These are phyloP conservation scores for Anolis apletophallus DNA, from an alignment of 2,797 vertebrate species.

Conservation along the genomic window DNA sequence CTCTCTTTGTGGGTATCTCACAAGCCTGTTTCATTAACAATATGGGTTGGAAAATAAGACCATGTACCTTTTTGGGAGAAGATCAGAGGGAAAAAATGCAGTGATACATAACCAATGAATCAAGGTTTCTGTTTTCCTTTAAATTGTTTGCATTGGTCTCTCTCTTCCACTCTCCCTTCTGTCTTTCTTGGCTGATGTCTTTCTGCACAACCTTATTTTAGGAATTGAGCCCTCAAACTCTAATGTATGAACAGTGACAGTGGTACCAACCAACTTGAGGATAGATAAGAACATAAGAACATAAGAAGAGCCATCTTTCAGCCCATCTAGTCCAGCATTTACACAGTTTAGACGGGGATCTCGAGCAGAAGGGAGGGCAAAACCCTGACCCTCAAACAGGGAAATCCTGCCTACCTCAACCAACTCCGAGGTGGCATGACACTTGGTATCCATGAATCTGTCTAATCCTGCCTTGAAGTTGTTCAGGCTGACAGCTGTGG, in stretches of 20 bases:
- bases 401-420: too few species aligned
- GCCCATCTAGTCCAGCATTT: too few species aligned
- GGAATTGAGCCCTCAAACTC: neutral
- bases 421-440: too few species aligned
- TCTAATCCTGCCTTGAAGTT: too few species aligned
- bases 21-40: neutral
- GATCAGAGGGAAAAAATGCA: neutral
- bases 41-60: neutral
- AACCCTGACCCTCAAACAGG: too few species aligned
- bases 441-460: too few species aligned
- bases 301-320: too few species aligned
- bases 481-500: too few species aligned
- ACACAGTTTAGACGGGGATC: too few species aligned
- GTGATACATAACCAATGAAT: neutral
- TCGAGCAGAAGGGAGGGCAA: too few species aligned
- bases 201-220: neutral
- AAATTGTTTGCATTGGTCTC: neutral
- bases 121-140: neutral
- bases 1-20: neutral
- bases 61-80: neutral
- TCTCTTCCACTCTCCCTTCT: neutral
- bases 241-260: neutral
- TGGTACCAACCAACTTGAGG: neutral
- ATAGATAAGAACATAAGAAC: too few species aligned
- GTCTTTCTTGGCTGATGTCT: neutral